Base-by-base conservation (phyloP, 2,797 vertebrate species). In the Agapornis canus region DNA sequence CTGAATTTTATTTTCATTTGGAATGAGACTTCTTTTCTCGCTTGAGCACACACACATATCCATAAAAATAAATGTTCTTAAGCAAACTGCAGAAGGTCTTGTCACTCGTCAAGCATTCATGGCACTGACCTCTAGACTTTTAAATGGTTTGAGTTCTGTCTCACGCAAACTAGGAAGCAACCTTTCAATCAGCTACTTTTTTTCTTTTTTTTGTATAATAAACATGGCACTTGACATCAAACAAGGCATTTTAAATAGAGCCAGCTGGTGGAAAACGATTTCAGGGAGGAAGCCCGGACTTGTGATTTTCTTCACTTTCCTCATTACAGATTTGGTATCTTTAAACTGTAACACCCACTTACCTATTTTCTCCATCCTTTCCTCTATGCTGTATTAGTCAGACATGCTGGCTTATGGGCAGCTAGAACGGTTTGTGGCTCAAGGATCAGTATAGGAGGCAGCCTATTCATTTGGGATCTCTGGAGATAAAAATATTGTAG, bases 261-360 rank as follows among this genome's bases (percentile, higher is more conserved):
- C 52, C 61, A 90, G 79, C 80, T 90, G 80, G 80, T 83, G 65
- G 59, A 48, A 92, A 82, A 29, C 40, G 7, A 86, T 94, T 91
- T 77, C 56, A 45, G 72, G 57, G 60, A 91, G 27, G 76, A 87
- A 88, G 45, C 32, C 48, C 35, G 43, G 83, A 75, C 51, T 81
- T 88, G 61, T 57, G 64, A 83, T 80, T 93, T 90, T 90, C 91
- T 43, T 90, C 72, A 56, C 76, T 95, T 91, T 68, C 63, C 42
- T 68, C 39, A 27, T 64, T 75, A 56, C 45, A 68, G 51, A 75
- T 71, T 81, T 83, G 22, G 11, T 90, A 59, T 80, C 51, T 88
- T 85, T 37, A 89, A 94, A 63, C 48, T 40, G 45, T 52, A 57
- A 51, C 27, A 47, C 14, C 82, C 27, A 49, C 17, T 79, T 42